Percentiles rank a stretch among this genome's conserved stretches.
These are phyloP conservation scores for Cirrhinus mrigala DNA, from an alignment of 2,797 vertebrate species.

Conservation along the genomic window DNA sequence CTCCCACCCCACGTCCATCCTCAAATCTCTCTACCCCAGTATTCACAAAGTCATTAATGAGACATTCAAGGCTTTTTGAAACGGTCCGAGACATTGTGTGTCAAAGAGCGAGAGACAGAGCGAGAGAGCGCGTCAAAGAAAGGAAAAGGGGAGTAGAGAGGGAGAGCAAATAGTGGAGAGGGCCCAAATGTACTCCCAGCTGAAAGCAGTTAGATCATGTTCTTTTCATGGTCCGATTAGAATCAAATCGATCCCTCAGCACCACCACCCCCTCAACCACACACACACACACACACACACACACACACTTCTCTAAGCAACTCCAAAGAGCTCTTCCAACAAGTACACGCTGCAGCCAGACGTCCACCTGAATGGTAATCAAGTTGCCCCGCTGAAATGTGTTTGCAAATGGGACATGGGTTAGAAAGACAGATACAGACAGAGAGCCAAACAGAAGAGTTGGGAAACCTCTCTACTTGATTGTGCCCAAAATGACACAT, in stretches of 20 bases:
- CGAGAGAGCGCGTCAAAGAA: constrained; percentile 72
- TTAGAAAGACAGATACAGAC: constrained; percentile 46
- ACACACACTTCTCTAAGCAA: constrained; percentile 91
- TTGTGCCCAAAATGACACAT: not conserved
- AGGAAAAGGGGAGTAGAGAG: constrained; percentile 57
- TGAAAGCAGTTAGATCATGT: constrained; percentile 99
- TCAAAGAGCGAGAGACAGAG: constrained; percentile 68
- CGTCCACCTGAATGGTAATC: constrained; percentile 99
- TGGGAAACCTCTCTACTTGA: constrained; percentile 5
- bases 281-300: constrained; percentile 74
- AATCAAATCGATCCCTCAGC: constrained; percentile 99
- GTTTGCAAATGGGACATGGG: constrained; percentile 69
- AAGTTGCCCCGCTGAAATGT: constrained; percentile 76
- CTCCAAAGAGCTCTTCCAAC: constrained; percentile 89
- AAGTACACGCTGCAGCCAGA: constrained; percentile 91
- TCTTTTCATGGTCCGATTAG: constrained; percentile 99
- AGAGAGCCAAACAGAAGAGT: not conserved
- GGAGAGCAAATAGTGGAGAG: constrained; percentile 77
- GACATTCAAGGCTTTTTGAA: constrained; percentile 99
- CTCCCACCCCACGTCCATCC: constrained; percentile 67
- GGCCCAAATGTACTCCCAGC: constrained; percentile 98
- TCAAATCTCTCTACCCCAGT: constrained; percentile 80
- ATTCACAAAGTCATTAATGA: constrained; percentile 99
- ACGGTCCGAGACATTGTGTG: constrained; percentile 94
- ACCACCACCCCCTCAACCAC: constrained; percentile 81